Evolutionary conservation across 2,797 vertebrate genomes (phyloP), one percentile per base, ranked within the genome.

Genomic region (Tympanoctomys barrerae): DNA sequence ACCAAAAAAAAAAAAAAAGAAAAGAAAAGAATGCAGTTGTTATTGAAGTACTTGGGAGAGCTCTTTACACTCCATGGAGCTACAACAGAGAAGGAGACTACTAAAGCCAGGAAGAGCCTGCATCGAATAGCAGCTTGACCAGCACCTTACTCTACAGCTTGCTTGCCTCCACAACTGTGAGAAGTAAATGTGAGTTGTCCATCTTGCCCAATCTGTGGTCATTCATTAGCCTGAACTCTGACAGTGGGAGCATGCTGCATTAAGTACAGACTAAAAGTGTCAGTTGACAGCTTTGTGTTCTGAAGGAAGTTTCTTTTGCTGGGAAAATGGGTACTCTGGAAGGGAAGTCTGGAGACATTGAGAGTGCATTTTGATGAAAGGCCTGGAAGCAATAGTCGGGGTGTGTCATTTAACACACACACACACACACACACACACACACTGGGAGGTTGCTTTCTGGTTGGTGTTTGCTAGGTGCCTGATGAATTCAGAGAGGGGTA

Each of bases 281-380:
- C 54, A 39, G 0, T 1, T 8, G 24, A 31, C n/a, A 61, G 36
- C 28, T 52, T 39, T 68, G 19, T 49, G 61, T 75, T 78, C 61
- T 66, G 54, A 87, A 62, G 21, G 28, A 87, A 95, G 57, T 18
- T 46, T 2, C 22, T 62, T 31, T 68, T 39, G 9, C 24, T 89
- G 26, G 33, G 59, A 66, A 94, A 52, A 57, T 10, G 46, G 22
- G 31, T 5, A n/a, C 5, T 79, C 46, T 2, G 68, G 57, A 83
- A 90, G n/a, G 59, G 5, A 80, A 36, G 7, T 80, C 13, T 49
- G 28, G 57, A 79, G 68, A 71, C 16, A n/a, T 73, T 7, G 57
- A 39, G 75, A 94, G 46, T 36, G 92, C 26, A 28, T 80, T 90
- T 82, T 68, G 86, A 73, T n/a, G n/a, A 42, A 68, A 64, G 26